phyloP scores from a whole-genome alignment of 2,888 invertebrate species.

The Eutolmus rufibarbis region DNA sequence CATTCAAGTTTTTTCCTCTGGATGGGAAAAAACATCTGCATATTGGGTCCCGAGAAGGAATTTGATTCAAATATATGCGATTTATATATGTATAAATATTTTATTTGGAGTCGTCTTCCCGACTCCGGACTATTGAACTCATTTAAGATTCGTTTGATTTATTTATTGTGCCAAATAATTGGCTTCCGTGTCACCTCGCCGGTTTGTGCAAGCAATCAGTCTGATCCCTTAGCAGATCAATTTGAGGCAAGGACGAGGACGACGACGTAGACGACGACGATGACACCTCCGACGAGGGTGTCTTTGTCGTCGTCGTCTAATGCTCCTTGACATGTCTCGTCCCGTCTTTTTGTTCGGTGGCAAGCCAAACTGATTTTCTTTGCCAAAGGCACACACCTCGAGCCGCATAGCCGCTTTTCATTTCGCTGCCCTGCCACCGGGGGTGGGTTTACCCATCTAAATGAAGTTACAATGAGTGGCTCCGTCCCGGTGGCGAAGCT shows the following conservation, averaged over 20 bases:
- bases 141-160: not conserved
- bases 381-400: not conserved
- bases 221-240: not conserved
- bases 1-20: not conserved
- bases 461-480: not conserved
- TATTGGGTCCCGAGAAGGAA: not conserved
- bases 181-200: not conserved
- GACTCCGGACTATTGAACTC: not conserved
- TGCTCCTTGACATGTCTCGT: not conserved
- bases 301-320: not conserved
- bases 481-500: not conserved
- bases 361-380: not conserved
- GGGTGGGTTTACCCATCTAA: not conserved
- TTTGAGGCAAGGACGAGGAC: not conserved
- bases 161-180: not conserved
- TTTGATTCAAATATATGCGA: not conserved
- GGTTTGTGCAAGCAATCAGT: not conserved
- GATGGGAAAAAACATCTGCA: not conserved
- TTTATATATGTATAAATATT: not conserved
- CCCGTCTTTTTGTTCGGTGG: not conserved
- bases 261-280: not conserved
- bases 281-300: not conserved
- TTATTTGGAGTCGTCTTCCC: not conserved
- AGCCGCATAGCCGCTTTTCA: not conserved
- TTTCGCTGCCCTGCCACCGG: not conserved